Percentiles rank a stretch among this genome's conserved stretches.
phyloP scores from a whole-genome alignment of 2,888 invertebrate genomes.

The Sussaba pulchella region DNA sequence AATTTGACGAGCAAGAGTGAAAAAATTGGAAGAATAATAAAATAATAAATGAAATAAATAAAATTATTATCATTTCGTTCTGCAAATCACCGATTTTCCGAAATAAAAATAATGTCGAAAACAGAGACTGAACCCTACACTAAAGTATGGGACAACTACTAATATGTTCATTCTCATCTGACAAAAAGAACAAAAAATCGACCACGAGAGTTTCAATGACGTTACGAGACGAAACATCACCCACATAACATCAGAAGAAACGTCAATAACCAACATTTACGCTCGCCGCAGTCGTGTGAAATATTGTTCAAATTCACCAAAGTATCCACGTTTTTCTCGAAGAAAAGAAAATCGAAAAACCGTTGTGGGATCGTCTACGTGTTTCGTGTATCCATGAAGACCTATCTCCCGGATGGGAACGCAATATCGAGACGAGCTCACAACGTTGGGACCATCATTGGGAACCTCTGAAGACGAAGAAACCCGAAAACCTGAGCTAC shows the following conservation, averaged over 20 bases:
- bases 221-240: too few relatives aligned
- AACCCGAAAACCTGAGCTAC: slow-evolving; percentile 53
- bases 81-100: too few relatives aligned
- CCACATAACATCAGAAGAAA: background rate
- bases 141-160: too few relatives aligned
- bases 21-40: too few relatives aligned
- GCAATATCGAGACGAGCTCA: slow-evolving; percentile 46
- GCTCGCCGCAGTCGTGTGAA: slow-evolving; percentile 31
- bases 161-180: too few relatives aligned
- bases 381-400: slow-evolving; percentile 25
- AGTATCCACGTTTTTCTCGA: slow-evolving; percentile 25
- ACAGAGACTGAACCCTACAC: too few relatives aligned
- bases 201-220: too few relatives aligned
- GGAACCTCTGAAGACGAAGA: slow-evolving; percentile 47
- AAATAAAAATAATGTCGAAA: too few relatives aligned
- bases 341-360: slow-evolving; percentile 55
- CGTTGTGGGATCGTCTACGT: slow-evolving; percentile 57
- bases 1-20: too few relatives aligned
- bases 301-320: slow-evolving; percentile 20
- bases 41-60: too few relatives aligned
- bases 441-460: slow-evolving; percentile 53
- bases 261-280: background rate
- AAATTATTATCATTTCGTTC: too few relatives aligned
- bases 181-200: too few relatives aligned
- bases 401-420: slow-evolving; percentile 9